These are phyloP conservation scores for Odocoileus virginianus DNA, from an alignment of 2,113 vertebrate genomes.

Conservation along the genomic window DNA sequence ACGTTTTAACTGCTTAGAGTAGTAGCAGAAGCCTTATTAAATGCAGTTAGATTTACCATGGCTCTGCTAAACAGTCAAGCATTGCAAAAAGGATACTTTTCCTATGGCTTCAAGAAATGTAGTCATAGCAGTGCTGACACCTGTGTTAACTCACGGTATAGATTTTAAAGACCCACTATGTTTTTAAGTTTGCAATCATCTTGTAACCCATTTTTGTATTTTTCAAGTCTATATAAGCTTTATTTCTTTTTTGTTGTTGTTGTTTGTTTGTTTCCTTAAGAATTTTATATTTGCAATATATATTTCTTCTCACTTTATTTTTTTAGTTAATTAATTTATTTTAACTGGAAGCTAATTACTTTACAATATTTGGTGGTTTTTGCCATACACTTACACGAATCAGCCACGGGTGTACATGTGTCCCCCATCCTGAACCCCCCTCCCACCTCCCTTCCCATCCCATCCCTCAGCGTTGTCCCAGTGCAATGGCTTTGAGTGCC, in stretches of 20 bases:
- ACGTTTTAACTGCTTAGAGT: slow-evolving; percentile 44
- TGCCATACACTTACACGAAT: background rate
- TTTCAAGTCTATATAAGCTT: background rate
- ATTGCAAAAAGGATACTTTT: background rate
- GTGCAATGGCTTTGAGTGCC: background rate
- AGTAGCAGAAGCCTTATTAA: slow-evolving; percentile 33
- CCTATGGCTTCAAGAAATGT: slow-evolving; percentile 30
- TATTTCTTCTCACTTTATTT: background rate
- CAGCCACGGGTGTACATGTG: background rate
- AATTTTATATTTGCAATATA: background rate
- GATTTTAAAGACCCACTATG: background rate
- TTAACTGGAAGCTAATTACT: background rate
- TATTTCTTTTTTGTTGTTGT: background rate
- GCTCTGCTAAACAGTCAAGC: slow-evolving; percentile 30
- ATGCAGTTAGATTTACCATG: slow-evolving; percentile 33
- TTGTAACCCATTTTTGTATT: background rate
- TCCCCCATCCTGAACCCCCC: background rate
- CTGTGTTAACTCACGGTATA: background rate
- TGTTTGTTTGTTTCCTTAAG: background rate
- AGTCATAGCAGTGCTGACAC: background rate
- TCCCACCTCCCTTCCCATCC: background rate
- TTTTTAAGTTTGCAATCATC: background rate
- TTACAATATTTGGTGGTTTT: background rate
- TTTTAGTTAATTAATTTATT: background rate
- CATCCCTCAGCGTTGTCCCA: background rate